Conservation (phyloP, 2,113 vertebrate species). For the Aplodontia rufa region DNA sequence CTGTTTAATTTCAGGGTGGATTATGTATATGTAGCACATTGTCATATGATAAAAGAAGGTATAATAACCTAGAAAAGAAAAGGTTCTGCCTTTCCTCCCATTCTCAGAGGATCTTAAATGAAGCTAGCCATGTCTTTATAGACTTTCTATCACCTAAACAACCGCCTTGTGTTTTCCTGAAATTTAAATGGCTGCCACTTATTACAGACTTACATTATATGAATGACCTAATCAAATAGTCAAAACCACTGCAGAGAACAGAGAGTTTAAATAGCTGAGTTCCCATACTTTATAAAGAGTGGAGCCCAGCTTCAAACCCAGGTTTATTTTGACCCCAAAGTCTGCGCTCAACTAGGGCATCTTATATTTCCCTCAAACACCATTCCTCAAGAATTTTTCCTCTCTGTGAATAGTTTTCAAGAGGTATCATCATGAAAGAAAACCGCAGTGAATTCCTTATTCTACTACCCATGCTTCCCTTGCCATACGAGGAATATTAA, state of each 20-base stretch:
- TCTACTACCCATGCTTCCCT: not conserved
- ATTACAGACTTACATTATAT: not conserved
- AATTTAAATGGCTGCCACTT: not conserved
- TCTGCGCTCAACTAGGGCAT: not conserved
- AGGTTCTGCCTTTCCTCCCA: not conserved
- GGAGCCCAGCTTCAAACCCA: not conserved
- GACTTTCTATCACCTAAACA: not conserved
- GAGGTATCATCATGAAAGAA: not conserved
- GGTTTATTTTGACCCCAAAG: not conserved
- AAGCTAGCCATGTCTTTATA: not conserved
- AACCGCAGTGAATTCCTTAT: not conserved
- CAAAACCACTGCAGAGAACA: not conserved
- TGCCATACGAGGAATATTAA: not conserved
- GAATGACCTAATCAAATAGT: not conserved
- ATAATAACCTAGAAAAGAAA: not conserved
- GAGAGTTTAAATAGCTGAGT: not conserved
- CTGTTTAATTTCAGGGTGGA: not conserved
- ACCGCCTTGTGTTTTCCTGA: not conserved
- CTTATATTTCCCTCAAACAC: fast-evolving
- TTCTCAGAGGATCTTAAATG: not conserved
- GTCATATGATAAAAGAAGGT: not conserved
- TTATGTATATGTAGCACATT: not conserved
- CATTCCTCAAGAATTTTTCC: not conserved
- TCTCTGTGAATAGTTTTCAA: not conserved
- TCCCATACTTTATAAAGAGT: not conserved